Evolutionary conservation across 2,113 vertebrate genomes (phyloP), one percentile per base, ranked within the genome.

Genomic region (Corythaeola cristata): DNA sequence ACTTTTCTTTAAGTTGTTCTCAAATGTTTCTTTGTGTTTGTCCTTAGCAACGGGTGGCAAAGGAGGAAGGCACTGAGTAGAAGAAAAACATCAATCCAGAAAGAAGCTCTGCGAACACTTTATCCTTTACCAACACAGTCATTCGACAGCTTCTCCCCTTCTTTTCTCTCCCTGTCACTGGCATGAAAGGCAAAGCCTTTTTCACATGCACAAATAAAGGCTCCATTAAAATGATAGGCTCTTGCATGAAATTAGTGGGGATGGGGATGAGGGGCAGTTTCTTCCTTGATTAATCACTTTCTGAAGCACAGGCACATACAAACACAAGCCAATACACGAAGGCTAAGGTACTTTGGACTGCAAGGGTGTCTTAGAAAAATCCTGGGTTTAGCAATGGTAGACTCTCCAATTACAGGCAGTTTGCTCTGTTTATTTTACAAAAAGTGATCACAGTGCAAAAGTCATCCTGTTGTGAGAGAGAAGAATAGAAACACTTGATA

Each of bases 1-100:
- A 6, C 21, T 32, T 83, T 27, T 9, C 45, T 77, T 88, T 63
- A 67, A 23, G 24, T 33, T 73, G 17, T 85, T 55, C 44, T 95
- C 19, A 80, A 20, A 35, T 3, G 0, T 72, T 62, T 60, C 17
- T 85, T 53, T 69, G 11, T 63, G 24, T 89, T 91, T 94, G n/a
- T 82, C 49, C 33, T 76, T 60, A 97, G 97, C 95, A 3, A 97
- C 52, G 94, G 97, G 93, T 14, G 95, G 95, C 53, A 97, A 97
- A 89, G 95, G 96, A 91, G 91, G 95, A 86, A 95, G 21, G 32
- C 67, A 0, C 59, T 97, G 74, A 96, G 63, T 0, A 39, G 63
- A 82, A 89, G 82, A 58, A 68, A 59, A 96, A 9, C 45, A 15
- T 17, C 9, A 6, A 9, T 53, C 58, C 2, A 0, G 20, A 71